These are phyloP conservation scores for Candoia aspera DNA, from an alignment of 2,113 vertebrate genomes.

Conservation along the genomic window DNA sequence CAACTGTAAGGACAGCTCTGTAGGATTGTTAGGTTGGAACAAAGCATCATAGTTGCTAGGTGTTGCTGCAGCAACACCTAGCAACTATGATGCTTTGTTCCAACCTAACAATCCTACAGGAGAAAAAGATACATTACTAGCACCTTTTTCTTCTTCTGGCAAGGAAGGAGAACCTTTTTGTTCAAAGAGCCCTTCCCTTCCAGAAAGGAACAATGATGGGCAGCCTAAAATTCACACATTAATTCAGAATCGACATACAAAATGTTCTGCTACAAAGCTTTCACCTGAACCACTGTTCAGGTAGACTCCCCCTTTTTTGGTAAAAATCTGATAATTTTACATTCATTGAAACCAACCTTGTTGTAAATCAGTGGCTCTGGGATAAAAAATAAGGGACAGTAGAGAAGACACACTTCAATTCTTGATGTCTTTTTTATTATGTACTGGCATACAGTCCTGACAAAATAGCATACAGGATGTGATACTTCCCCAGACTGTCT, in stretches of 20 bases:
- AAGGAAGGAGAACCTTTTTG: too few relatives aligned
- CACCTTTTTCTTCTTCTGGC: too few relatives aligned
- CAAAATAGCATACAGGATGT: conserved; percentile 28
- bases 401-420: conserved; percentile 33
- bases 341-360: conserved; percentile 22
- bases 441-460: conserved; percentile 19
- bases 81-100: too few relatives aligned
- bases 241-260: not conserved
- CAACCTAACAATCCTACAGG: too few relatives aligned
- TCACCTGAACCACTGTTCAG: not conserved
- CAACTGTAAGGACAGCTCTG: too few relatives aligned
- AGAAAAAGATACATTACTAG: too few relatives aligned
- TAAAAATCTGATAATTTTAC: conserved; percentile 19
- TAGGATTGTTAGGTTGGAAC: too few relatives aligned
- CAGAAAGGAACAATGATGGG: too few relatives aligned
- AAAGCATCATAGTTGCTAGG: too few relatives aligned
- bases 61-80: too few relatives aligned
- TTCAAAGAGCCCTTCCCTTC: too few relatives aligned
- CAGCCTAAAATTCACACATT: not conserved
- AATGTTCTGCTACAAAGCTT: not conserved
- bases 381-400: conserved; percentile 7
- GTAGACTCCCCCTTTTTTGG: not conserved
- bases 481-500: conserved; percentile 35
- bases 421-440: conserved; percentile 36
- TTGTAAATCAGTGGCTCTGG: not conserved